These are phyloP conservation scores for Corvus moneduloides DNA, from an alignment of 2,113 vertebrate species.

Conservation along the genomic window DNA sequence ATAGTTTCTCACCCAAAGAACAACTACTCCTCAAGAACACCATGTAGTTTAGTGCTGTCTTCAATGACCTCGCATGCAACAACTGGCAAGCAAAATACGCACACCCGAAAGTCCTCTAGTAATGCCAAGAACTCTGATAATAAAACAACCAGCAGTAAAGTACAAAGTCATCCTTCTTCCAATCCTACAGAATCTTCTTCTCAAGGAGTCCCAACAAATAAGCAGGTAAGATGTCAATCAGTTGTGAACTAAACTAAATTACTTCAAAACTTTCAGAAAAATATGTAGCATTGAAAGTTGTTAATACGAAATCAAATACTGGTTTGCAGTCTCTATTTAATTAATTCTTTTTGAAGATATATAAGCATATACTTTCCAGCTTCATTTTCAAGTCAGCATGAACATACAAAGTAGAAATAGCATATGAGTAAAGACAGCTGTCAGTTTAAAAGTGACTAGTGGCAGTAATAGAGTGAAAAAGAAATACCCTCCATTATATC, in stretches of 20 bases:
- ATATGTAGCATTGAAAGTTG: background rate
- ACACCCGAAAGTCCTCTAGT: constrained; percentile 51
- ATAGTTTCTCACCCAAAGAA: constrained; percentile 82
- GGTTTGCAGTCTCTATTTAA: background rate
- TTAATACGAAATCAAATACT: background rate
- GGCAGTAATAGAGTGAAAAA: background rate
- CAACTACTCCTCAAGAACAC: constrained; percentile 76
- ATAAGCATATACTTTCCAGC: background rate
- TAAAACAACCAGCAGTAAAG: constrained; percentile 56
- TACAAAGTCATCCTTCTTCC: constrained; percentile 17
- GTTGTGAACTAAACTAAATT: background rate
- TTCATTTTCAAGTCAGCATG: background rate
- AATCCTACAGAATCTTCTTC: constrained; percentile 52
- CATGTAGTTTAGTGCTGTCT: constrained; percentile 66
- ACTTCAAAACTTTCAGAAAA: background rate
- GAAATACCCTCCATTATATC: background rate
- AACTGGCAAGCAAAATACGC: constrained; percentile 57
- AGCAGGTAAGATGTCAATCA: constrained; percentile 67
- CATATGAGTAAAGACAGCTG: background rate
- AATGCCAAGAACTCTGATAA: constrained; percentile 66
- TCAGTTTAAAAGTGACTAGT: background rate
- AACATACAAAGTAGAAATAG: background rate
- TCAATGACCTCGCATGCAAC: constrained; percentile 36
- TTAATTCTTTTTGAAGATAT: background rate
- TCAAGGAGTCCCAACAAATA: constrained; percentile 52